Percentiles rank a stretch among this genome's conserved stretches.
Evolutionary conservation across 2,113 vertebrate species (phyloP).

Genomic region (Gnathonemus echidnorhynchus): DNA sequence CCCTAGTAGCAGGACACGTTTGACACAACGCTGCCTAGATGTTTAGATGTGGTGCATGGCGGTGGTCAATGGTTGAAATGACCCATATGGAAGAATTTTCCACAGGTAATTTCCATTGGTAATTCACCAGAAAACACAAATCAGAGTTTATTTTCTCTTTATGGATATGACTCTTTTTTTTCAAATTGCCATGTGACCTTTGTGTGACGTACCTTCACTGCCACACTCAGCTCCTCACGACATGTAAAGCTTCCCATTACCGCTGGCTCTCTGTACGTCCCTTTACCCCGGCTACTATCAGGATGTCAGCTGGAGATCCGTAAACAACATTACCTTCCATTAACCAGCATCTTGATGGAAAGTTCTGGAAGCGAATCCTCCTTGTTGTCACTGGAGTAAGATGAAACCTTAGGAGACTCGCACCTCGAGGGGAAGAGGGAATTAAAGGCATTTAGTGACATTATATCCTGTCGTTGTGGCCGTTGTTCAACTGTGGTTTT

Average conservation of each 20-base stretch:
- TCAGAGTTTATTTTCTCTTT: background rate
- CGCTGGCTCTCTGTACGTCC: background rate
- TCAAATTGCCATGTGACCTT: background rate
- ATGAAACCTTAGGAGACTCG: slow-evolving; percentile 8
- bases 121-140: background rate
- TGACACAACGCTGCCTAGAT: background rate
- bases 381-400: background rate
- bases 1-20: background rate
- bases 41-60: background rate
- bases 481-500: background rate
- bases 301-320: background rate
- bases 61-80: background rate
- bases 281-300: background rate
- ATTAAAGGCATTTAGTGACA: background rate
- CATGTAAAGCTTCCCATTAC: background rate
- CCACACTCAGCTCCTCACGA: background rate
- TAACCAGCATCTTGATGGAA: background rate
- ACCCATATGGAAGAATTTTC: background rate
- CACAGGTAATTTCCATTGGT: background rate
- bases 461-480: background rate
- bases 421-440: background rate
- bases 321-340: slow-evolving; percentile 13
- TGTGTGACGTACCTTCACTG: background rate
- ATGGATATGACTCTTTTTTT: background rate
- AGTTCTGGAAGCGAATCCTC: background rate